Base-by-base conservation (phyloP, 2,797 vertebrate species). In the Phalloptychus januarius region DNA sequence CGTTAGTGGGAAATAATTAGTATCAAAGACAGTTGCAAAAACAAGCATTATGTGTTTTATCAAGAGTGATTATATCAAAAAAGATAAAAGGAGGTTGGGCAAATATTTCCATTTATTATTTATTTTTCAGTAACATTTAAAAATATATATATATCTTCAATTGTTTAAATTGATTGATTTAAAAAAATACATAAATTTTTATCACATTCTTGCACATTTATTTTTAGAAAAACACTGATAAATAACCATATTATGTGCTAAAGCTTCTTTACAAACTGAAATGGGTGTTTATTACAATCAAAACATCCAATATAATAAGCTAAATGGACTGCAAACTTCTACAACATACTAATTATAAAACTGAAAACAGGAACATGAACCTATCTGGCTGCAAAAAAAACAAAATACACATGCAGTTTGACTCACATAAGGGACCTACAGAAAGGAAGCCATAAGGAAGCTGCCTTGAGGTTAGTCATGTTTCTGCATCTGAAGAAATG, bases 301-400 rank as follows among this genome's bases (percentile, higher is more conserved):
- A 85, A 79, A 80, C 76, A 84, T 78, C 48, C 78, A 71, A 83
- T 88, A 91, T 89, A 93, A 93, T 83, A 86, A 92, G 89, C 78
- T 80, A 78, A 88, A 91, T 86, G 87, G 86, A 83, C 91, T 87
- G 87, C 76, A 87, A 90, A 73, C 83, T 87, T 81, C 81, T 91
- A 91, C 82, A 84, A 76, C 91, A 78, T 82, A 67, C 90, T 94
- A 94, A 94, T 93, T 92, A 92, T 80, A 92, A 79, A 85, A 65
- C 79, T 83, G 82, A 89, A 87, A 91, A 89, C 85, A 91, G 86
- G 83, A 91, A 86, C 85, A 82, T 80, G 81, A 63, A 82, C 77
- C 71, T 86, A 77, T 81, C 86, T 78, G 71, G 72, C 23, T 70
- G 18, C 2, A 58, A 31, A 31, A 31, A 2, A 25, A 23, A 54